Conservation (phyloP, 2,113 vertebrate species). For the Craseonycteris thonglongyai region DNA sequence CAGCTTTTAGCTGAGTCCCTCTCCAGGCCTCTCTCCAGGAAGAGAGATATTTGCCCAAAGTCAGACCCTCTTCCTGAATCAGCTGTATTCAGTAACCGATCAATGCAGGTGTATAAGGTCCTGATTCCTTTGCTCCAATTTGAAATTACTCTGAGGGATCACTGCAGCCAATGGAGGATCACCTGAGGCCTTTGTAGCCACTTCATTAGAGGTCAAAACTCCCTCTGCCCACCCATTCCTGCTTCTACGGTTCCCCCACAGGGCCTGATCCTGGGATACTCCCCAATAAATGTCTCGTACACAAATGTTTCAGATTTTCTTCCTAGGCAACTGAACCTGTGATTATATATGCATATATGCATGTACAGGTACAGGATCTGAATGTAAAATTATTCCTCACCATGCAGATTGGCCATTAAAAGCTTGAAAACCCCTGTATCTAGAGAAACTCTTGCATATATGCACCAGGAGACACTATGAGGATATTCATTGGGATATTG, state of each 20-base stretch:
- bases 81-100: not conserved
- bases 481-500: not conserved
- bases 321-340: not conserved
- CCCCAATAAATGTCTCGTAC: not conserved
- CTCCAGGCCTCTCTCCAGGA: not conserved
- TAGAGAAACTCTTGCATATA: not conserved
- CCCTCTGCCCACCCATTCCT: not conserved
- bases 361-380: not conserved
- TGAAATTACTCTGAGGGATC: not conserved
- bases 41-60: not conserved
- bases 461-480: not conserved
- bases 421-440: not conserved
- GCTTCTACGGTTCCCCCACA: not conserved
- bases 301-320: not conserved
- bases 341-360: not conserved
- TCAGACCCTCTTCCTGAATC: not conserved
- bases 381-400: not conserved
- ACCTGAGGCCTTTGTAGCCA: not conserved
- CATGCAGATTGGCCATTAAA: not conserved
- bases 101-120: not conserved
- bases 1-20: not conserved
- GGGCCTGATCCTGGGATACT: not conserved
- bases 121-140: not conserved
- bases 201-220: not conserved
- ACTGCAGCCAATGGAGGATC: not conserved